phyloP scores from a whole-genome alignment of 2,113 vertebrate species.

The Gyps fulvus region DNA sequence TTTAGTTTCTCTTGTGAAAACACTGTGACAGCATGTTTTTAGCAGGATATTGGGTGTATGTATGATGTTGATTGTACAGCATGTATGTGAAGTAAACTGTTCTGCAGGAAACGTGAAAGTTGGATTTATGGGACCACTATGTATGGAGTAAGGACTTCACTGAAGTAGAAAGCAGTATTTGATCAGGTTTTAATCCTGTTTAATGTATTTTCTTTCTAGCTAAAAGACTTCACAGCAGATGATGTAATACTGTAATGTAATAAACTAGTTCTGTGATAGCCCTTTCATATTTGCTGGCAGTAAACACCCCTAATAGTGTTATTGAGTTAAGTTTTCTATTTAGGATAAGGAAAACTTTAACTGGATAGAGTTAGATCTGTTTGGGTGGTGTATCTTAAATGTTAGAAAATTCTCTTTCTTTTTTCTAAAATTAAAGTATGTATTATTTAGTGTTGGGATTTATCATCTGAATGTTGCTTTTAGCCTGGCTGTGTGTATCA shows the following conservation, averaged over 20 bases:
- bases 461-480: conserved; percentile 23
- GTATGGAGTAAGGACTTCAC: background rate
- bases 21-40: background rate
- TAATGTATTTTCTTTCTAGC: background rate
- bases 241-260: background rate
- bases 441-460: background rate
- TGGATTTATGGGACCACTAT: background rate
- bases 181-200: background rate
- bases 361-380: background rate
- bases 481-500: conserved; percentile 92
- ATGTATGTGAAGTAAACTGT: background rate
- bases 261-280: background rate
- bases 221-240: background rate
- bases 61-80: background rate
- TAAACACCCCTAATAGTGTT: background rate
- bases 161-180: background rate
- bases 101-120: background rate
- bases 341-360: background rate
- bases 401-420: background rate
- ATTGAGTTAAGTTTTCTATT: background rate
- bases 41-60: background rate
- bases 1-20: background rate
- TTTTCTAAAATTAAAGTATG: background rate
- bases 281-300: background rate
- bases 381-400: background rate